phyloP scores from a whole-genome alignment of 1,140 invertebrate species.

The Argopecten irradians region DNA sequence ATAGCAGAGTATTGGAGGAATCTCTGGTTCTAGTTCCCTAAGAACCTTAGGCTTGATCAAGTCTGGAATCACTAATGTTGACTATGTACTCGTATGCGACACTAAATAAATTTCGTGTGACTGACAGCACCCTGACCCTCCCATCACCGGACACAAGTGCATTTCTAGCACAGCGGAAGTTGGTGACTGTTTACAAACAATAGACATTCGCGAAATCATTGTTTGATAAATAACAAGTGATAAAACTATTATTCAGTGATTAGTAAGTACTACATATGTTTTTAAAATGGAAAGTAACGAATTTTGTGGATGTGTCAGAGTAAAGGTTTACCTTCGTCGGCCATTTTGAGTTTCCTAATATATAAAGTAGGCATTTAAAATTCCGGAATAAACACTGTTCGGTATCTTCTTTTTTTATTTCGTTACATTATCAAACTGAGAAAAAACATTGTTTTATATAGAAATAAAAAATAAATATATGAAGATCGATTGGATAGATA shows the following conservation, averaged over 20 bases:
- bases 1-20: too few species aligned
- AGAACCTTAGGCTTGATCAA: too few species aligned
- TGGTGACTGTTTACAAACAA: not conserved
- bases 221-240: too few species aligned
- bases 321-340: not conserved
- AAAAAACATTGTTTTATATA: not conserved
- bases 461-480: not conserved
- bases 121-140: too few species aligned
- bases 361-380: not conserved
- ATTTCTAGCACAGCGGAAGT: not conserved
- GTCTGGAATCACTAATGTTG: too few species aligned
- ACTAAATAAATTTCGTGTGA: too few species aligned
- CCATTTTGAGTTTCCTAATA: constrained; percentile 17
- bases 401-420: not conserved
- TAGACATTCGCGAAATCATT: too few species aligned
- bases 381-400: not conserved
- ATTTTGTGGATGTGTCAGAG: not conserved
- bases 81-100: too few species aligned
- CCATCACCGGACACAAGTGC: too few species aligned
- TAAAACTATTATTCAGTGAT: too few species aligned
- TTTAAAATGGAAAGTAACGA: not conserved
- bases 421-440: not conserved
- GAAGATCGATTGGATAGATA: not conserved
- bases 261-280: not conserved
- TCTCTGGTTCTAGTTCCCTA: too few species aligned